Evolutionary conservation across 30 jellyfish, hydroid and myxozoan species (phyloP), one percentile per base, ranked within the genome.

Genomic region (Aurelia sp.): DNA sequence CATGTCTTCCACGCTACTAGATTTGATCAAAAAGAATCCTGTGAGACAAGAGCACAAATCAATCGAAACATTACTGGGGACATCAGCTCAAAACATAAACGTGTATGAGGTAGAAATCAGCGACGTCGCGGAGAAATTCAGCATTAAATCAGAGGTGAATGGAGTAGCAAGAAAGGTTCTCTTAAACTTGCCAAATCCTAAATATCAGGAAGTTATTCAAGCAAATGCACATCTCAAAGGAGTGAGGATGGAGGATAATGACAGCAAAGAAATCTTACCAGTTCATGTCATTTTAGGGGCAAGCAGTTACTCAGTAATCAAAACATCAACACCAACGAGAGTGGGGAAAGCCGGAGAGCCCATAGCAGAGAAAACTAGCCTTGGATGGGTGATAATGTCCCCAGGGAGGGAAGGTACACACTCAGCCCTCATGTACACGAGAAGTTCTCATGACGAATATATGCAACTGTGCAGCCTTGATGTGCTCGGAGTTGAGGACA

Each of bases 361-460:
- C 2, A 57, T 81, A 17, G 98, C 97, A 21, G 97, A 92, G 53
- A 21, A 55, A 44, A 92, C 98, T 18, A 73, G 44, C 50, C 74
- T 92, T 47, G 97, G 97, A 12, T 92, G 97, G 98, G 84, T 82
- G 52, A 41, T 88, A 22, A 92, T 88, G 98, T 88, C 96, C 17
- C 86, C 90, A 13, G 97, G 97, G 24, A 51, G 27, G 47, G 95
- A 57, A 35, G 12, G 51, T 55, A 52, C 38, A 8, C 58, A 78
- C n/a, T 19, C 95, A 27, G 20, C 84, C 67, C 63, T 61, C 20
- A 78, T 60, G 83, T 44, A 60, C 19, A 51, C 96, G 15, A 81
- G 78, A 41, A 74, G 72, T 31, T 20, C 97, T 24, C 71, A 52
- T 31, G 90, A 82, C 12, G 97, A 88, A 67, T 88, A 92, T 59